A percentile compares a stretch with the other conserved stretches of the same genome.
Evolutionary conservation across 2,888 invertebrate species (phyloP).

Genomic region (Plebejus argus): DNA sequence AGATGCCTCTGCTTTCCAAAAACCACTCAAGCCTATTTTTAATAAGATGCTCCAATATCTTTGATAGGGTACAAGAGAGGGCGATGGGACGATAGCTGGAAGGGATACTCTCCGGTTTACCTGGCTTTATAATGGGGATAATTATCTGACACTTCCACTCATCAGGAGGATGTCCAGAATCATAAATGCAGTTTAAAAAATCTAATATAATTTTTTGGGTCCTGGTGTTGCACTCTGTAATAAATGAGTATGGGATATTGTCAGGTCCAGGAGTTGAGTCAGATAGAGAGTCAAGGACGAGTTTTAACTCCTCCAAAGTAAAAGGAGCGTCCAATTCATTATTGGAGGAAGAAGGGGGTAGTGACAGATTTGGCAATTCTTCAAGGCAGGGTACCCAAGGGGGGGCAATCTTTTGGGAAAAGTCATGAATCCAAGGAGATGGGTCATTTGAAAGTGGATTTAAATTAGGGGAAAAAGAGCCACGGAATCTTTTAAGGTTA

Average conservation of each 20-base stretch:
- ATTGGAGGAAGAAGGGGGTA: neutral
- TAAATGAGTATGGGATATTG: neutral
- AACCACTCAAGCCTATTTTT: no score
- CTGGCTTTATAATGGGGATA: neutral
- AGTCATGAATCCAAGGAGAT: no score
- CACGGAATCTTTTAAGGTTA: no score
- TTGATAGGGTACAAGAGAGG: neutral
- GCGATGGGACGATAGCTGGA: slow-evolving; percentile 1
- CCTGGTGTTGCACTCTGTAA: neutral
- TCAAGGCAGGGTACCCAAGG: neutral
- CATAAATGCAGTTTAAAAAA: neutral
- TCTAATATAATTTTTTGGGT: neutral
- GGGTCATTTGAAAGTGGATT: no score
- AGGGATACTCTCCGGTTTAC: no score
- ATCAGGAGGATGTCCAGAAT: neutral
- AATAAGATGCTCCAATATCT: no score
- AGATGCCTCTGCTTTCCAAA: neutral
- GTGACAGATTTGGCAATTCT: no score
- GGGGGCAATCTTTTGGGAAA: neutral
- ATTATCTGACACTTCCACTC: neutral
- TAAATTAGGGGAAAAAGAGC: no score
- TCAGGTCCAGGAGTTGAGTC: neutral
- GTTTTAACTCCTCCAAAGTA: neutral
- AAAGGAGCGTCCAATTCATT: neutral
- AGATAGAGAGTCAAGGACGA: neutral